These are phyloP conservation scores for Leptopilina boulardi DNA, from an alignment of 1,140 invertebrate species.

Conservation along the genomic window DNA sequence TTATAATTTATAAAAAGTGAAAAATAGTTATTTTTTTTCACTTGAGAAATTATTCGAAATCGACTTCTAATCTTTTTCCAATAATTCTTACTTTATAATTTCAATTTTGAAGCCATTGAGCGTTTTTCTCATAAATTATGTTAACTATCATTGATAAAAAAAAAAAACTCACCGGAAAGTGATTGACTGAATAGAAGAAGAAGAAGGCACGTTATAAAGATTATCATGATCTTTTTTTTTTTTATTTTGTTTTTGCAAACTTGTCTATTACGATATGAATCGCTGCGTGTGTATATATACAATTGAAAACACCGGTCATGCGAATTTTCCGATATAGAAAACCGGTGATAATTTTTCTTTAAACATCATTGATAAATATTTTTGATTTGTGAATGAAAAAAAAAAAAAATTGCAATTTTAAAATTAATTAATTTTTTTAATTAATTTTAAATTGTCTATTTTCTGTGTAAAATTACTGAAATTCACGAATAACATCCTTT, in stretches of 20 bases:
- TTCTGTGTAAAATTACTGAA: not conserved
- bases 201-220: slow-evolving; percentile 9
- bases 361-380: not conserved
- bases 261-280: not conserved
- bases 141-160: not conserved
- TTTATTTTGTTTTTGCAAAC: not conserved
- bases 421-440: not conserved
- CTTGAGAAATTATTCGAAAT: slow-evolving; percentile 13
- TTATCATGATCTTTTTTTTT: not conserved
- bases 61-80: slow-evolving; percentile 10
- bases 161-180: slow-evolving; percentile 9
- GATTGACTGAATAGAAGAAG: not conserved
- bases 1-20: not conserved
- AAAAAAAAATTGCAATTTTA: no score
- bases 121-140: not conserved
- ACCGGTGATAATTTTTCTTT: not conserved
- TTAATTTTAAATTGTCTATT: not conserved
- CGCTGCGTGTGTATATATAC: not conserved
- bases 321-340: not conserved
- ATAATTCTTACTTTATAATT: not conserved
- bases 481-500: not conserved
- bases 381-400: no score
- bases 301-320: slow-evolving; percentile 17
- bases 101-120: not conserved
- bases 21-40: not conserved